Percentiles rank a stretch among this genome's conserved stretches.
Conservation (phyloP, 1,140 invertebrate species). For the Berghia stephanieae region DNA sequence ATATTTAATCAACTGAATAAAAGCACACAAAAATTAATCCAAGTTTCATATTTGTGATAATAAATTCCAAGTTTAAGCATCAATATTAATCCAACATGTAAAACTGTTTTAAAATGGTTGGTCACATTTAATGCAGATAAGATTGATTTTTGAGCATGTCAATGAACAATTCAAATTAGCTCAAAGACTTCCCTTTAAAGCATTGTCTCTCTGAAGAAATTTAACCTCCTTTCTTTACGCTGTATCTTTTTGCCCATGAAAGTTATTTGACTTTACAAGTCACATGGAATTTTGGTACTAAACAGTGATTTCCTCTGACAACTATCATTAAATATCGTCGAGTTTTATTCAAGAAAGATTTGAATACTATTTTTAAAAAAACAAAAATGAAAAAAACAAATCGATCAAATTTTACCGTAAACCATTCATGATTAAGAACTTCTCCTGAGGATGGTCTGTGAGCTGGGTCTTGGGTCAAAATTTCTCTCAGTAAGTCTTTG, state of each 20-base stretch:
- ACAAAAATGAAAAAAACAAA: neutral
- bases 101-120: no score
- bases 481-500: constrained; percentile 67
- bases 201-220: no score
- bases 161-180: no score
- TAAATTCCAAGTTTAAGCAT: no score
- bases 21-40: no score
- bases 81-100: no score
- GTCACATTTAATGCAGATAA: no score
- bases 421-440: constrained; percentile 69
- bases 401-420: constrained; percentile 59
- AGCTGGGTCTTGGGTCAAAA: constrained; percentile 70
- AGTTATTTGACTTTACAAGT: neutral
- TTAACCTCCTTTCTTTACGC: no score
- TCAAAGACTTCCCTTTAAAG: no score
- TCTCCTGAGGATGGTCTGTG: constrained; percentile 70
- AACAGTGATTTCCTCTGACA: neutral
- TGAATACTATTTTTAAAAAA: neutral
- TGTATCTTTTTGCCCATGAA: neutral
- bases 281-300: neutral
- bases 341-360: neutral
- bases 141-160: no score
- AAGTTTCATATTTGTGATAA: no score
- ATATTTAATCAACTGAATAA: no score
- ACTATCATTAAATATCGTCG: neutral